phyloP scores from a whole-genome alignment of 2,888 invertebrate species.

The Anoplius nigerrimus region DNA sequence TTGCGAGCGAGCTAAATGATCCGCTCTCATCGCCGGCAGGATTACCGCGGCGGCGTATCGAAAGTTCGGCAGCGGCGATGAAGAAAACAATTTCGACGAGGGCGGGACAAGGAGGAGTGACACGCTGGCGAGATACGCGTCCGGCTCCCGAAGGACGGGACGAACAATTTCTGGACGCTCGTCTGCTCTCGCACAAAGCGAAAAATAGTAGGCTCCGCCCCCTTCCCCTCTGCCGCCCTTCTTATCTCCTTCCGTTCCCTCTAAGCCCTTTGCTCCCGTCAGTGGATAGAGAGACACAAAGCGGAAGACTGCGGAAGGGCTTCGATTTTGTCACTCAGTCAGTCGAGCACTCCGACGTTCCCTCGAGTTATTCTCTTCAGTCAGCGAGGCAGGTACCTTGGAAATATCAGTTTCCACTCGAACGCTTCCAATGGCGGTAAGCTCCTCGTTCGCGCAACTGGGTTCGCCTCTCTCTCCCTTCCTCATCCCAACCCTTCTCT shows the following conservation, averaged over 20 bases:
- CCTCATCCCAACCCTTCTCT: conserved; percentile 12
- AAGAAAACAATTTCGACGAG: too few relatives aligned
- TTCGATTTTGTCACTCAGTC: conserved; percentile 45
- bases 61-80: too few relatives aligned
- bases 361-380: conserved; percentile 33
- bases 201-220: neutral
- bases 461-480: conserved; percentile 8
- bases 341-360: conserved; percentile 29
- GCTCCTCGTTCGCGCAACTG: conserved; percentile 24
- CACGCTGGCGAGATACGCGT: conserved; percentile 6
- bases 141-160: conserved; percentile 9
- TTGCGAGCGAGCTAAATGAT: too few relatives aligned
- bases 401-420: conserved; percentile 49
- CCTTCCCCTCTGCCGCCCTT: conserved; percentile 7
- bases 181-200: neutral
- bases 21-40: too few relatives aligned
- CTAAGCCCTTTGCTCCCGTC: neutral
- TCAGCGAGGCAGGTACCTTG: conserved; percentile 26
- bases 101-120: neutral
- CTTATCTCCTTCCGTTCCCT: conserved; percentile 7
- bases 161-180: conserved; percentile 16
- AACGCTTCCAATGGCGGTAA: conserved; percentile 33
- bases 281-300: neutral
- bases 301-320: conserved; percentile 2
- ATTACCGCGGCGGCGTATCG: too few relatives aligned